Evolutionary conservation across 2,888 invertebrate species (phyloP), one percentile per base, ranked within the genome.

Genomic region (Drosophila sordidapex): DNA sequence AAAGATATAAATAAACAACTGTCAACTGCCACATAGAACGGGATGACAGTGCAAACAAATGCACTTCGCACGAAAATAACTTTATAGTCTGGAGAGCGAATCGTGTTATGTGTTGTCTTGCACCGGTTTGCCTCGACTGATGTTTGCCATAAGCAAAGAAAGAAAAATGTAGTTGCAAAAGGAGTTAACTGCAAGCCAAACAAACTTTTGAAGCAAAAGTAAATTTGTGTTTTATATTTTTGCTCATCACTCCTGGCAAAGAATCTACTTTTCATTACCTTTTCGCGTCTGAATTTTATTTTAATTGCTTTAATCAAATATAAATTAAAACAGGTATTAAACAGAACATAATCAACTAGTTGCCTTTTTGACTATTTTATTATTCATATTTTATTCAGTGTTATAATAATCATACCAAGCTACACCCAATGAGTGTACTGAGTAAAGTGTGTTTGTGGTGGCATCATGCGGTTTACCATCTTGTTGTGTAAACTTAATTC

Each of bases 1-100:
- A 27, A 56, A 36, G n/a, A 74, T 49, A 62, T 74, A 74, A 74
- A 74, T 74, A 74, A 74, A 56, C 53, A 68, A 38, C 62, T 74
- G 69, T 59, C 74, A 74, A 60, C 73, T 57, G 58, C 58, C 35
- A 53, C 58, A 53, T 46, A 21, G 61, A 62, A 58, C 15, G 11
- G 27, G 38, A 59, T 38, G 25, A 29, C 52, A 48, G 33, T 36
- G 53, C 57, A 74, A 61, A 53, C 57, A 74, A 74, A 68, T 73
- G 43, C 38, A 48, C 46, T 61, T 29, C 13, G 25, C 18, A 48
- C 57, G 29, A 13, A 49, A 31, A 63, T 53, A 64, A 57, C 33
- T 52, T 71, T 71, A 63, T 71, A 53, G 38, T 25, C 27, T 29
- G n/a, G 2, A 36, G 18, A 25, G 15, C 4, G 15, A 25, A 25